These are phyloP conservation scores for Microcebus jonahi DNA, from an alignment of 2,113 vertebrate species.

Conservation along the genomic window DNA sequence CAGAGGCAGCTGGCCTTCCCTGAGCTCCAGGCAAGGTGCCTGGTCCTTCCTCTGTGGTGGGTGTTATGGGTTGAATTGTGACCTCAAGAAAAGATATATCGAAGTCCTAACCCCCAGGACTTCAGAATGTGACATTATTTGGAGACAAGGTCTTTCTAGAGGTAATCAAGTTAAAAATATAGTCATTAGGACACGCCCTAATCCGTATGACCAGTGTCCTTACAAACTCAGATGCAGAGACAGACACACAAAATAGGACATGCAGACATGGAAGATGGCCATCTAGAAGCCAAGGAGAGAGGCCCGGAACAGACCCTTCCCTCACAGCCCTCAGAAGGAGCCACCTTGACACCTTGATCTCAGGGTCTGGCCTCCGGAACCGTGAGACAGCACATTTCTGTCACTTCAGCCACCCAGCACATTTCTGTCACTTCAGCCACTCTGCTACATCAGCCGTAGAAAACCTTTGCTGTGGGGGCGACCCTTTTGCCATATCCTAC, in stretches of 20 bases:
- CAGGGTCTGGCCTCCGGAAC: background rate
- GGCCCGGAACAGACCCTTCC: fast-evolving
- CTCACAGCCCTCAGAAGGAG: background rate
- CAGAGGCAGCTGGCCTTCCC: background rate
- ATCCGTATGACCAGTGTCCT: background rate
- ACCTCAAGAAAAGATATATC: background rate
- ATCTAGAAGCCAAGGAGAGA: background rate
- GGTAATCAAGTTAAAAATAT: background rate
- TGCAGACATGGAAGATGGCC: background rate
- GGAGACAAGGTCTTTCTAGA: background rate
- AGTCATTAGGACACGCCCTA: background rate
- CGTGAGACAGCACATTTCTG: fast-evolving
- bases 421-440: background rate
- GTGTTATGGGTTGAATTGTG: background rate
- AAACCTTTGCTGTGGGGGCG: background rate
- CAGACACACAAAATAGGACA: background rate
- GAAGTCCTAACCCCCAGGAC: background rate
- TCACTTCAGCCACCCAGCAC: background rate
- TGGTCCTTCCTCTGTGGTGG: background rate
- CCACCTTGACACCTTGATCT: fast-evolving
- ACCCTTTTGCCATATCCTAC: fast-evolving
- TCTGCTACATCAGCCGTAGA: background rate
- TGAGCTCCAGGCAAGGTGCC: background rate
- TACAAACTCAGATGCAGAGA: too few species aligned
- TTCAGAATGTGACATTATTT: background rate